Conservation (phyloP, 2,797 vertebrate genomes). For the Leptoclinus maculatus region DNA sequence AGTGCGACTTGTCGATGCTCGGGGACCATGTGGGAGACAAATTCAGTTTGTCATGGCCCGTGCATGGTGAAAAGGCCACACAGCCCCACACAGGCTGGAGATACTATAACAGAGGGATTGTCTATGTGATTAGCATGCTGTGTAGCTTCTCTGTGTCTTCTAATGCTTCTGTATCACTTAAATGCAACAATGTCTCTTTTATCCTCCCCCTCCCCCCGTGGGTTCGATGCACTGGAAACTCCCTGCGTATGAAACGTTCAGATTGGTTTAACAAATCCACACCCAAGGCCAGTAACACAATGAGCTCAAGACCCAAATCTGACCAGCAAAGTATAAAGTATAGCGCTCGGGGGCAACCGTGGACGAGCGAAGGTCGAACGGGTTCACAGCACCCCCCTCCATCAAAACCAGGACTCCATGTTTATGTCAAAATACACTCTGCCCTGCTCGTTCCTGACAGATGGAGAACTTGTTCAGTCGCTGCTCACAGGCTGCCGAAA, state of each 20-base stretch:
- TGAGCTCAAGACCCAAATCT: constrained; percentile 9
- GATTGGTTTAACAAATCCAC: constrained; percentile 40
- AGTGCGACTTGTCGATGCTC: not conserved
- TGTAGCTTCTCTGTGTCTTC: constrained; percentile 13
- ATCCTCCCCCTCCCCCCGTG: not conserved
- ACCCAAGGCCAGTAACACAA: constrained; percentile 23
- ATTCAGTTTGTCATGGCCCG: constrained; percentile 32
- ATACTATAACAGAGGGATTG: constrained; percentile 54
- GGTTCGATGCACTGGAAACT: constrained; percentile 33
- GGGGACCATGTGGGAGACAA: constrained; percentile 33
- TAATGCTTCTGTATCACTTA: not conserved
- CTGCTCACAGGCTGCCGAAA: constrained; percentile 50
- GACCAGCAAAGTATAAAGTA: constrained; percentile 9
- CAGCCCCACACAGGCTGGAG: constrained; percentile 34
- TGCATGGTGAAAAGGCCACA: constrained; percentile 64
- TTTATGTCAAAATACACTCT: constrained; percentile 65
- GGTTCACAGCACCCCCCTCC: not conserved
- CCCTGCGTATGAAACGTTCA: constrained; percentile 24
- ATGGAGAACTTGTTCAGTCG: constrained; percentile 40
- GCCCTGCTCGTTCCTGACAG: constrained; percentile 37
- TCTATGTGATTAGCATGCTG: constrained; percentile 38
- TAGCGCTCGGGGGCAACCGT: not conserved
- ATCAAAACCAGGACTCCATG: constrained; percentile 33
- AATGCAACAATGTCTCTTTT: not conserved
- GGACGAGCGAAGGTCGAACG: not conserved